Evolutionary conservation across 2,113 vertebrate genomes (phyloP).

Genomic region (Microcebus griseorufus): DNA sequence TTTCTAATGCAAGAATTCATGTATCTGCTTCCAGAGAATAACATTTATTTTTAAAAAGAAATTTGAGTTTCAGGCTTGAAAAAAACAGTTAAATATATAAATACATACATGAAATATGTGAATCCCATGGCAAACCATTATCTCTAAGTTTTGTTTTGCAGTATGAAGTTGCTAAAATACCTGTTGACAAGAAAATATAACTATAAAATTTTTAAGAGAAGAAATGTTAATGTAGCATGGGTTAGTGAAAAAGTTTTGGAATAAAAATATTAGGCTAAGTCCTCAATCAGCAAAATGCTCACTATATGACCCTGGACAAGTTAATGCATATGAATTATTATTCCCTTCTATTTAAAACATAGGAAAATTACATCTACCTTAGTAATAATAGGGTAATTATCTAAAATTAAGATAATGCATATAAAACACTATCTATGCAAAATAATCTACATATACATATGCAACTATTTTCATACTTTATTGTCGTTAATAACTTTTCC

Average conservation of each 20-base stretch:
- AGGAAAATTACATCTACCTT: neutral
- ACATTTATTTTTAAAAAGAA: constrained; percentile 4
- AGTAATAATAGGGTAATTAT: neutral
- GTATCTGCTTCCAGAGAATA: neutral
- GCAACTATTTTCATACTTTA: neutral
- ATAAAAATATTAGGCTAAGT: neutral
- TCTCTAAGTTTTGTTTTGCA: neutral
- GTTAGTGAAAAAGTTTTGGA: neutral
- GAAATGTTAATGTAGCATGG: neutral
- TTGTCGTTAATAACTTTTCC: neutral
- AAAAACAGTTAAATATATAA: neutral
- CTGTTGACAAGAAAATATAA: neutral
- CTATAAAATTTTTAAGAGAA: neutral
- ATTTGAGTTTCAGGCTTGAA: neutral
- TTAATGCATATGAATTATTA: neutral
- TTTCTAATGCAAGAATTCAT: neutral
- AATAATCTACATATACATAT: neutral
- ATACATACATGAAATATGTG: neutral
- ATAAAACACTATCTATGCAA: neutral
- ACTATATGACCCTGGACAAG: neutral
- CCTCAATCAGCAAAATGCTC: neutral
- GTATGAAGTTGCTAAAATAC: neutral
- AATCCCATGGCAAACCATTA: neutral
- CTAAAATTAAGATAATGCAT: neutral
- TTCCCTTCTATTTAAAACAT: neutral